Evolutionary conservation across 2,888 invertebrate genomes (phyloP).

Genomic region (Tenthredo notha): DNA sequence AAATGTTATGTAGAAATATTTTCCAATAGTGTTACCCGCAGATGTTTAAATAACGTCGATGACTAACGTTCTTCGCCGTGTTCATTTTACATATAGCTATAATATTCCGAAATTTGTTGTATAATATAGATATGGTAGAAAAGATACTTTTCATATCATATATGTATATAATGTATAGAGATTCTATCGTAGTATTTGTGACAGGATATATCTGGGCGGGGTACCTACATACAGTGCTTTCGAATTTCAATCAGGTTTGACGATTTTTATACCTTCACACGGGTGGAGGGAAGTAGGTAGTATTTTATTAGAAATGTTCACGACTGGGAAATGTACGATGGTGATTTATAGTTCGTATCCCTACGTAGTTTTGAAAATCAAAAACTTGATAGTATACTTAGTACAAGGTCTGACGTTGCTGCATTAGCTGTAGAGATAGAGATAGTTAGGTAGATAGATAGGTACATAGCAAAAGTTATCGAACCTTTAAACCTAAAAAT

Average conservation of each 20-base stretch:
- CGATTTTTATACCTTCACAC: not conserved
- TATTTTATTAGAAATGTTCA: not conserved
- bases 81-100: not conserved
- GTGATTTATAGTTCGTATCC: too few relatives aligned
- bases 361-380: too few relatives aligned
- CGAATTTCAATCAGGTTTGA: conserved; percentile 41
- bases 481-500: conserved; percentile 48
- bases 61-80: not conserved
- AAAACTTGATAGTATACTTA: too few relatives aligned
- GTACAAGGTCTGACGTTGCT: not conserved
- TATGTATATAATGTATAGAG: not conserved
- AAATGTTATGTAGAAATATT: not conserved
- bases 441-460: not conserved
- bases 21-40: not conserved
- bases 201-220: not conserved
- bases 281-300: not conserved
- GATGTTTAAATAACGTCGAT: not conserved
- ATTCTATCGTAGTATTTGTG: not conserved
- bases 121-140: too few relatives aligned
- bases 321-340: not conserved
- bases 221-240: not conserved
- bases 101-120: not conserved
- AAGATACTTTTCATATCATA: not conserved
- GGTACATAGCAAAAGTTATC: conserved; percentile 28
- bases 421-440: not conserved